A percentile compares a stretch with the other conserved stretches of the same genome.
phyloP scores from a whole-genome alignment of 2,113 vertebrate genomes.

The Motacilla alba region DNA sequence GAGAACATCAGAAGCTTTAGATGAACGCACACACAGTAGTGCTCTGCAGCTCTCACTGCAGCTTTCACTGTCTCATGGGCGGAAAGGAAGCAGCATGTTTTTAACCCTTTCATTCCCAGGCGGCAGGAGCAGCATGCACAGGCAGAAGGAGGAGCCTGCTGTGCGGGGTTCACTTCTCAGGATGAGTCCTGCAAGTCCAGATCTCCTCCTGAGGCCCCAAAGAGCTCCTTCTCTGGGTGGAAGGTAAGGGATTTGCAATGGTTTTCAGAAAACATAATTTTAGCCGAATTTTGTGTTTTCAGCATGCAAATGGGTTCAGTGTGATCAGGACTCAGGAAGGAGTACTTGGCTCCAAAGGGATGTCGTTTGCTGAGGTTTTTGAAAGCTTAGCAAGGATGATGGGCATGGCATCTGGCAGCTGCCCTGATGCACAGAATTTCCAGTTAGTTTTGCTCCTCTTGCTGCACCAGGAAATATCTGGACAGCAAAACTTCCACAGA shows the following conservation, averaged over 20 bases:
- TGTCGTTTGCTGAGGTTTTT: not conserved
- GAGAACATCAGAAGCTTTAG: not conserved
- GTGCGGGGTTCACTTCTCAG: not conserved
- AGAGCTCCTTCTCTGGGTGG: not conserved
- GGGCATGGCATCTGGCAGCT: not conserved
- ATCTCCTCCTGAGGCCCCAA: not conserved
- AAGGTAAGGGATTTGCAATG: accelerated
- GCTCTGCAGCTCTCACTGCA: not conserved
- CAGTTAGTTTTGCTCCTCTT: not conserved
- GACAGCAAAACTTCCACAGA: not conserved
- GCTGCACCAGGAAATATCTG: not conserved
- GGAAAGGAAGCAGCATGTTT: not conserved
- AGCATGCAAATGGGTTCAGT: accelerated
- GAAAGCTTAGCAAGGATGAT: not conserved
- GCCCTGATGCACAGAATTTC: not conserved
- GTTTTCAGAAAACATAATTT: accelerated
- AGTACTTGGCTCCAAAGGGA: not conserved
- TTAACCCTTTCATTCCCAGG: not conserved
- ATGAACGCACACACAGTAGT: not conserved
- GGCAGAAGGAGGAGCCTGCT: not conserved
- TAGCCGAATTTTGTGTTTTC: not conserved
- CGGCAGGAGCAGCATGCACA: not conserved
- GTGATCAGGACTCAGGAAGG: not conserved
- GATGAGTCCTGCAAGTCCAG: not conserved
- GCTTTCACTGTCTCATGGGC: not conserved